Evolutionary conservation across 1,140 invertebrate genomes (phyloP), one percentile per base, ranked within the genome.

Genomic region (Cydia pomonella): DNA sequence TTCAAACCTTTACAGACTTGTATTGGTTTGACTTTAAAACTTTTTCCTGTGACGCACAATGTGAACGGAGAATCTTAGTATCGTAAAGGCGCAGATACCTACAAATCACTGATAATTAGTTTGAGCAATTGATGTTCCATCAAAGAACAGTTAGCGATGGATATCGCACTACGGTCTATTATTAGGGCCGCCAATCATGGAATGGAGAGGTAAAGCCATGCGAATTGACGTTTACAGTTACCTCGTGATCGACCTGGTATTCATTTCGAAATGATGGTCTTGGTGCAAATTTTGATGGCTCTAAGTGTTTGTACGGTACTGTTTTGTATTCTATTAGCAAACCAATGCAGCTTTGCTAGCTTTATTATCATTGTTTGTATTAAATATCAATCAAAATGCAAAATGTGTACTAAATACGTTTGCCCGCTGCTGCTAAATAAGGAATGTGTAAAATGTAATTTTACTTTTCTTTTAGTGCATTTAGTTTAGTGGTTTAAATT

Each of bases 121-220:
- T 53, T 41, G 64, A 80, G 73, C 76, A 73, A 62, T 64, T 69
- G 79, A 79, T 79, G 77, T 82, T 82, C 81, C 74, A 83, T 83
- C 82, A 76, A 79, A 82, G 76, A 84, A 85, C 85, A 84, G 85
- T 86, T 83, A 85, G 76, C 79, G 79, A 86, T 85, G 76, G 80
- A 83, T 82, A 87, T 82, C 83, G 76, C 79, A 84, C 82, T 5
- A 50, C 21, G 53, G 75, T 74, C 76, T 81, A 76, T 84, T 85
- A 87, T 87, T 85, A 85, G 81, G 80, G 79, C 82, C 76, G 74
- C 75, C 79, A 76, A 81, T 81, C 75, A 79, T 47, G 59, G 41
- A 50, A 29, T 50, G 47, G 62, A 76, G 63, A 75, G 29, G 72
- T 73, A 77, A 78, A 69, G 63, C 53, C 44, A 74, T 71, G 78